Conservation (phyloP, 2,888 invertebrate species). For the Drosophila pegasa region DNA sequence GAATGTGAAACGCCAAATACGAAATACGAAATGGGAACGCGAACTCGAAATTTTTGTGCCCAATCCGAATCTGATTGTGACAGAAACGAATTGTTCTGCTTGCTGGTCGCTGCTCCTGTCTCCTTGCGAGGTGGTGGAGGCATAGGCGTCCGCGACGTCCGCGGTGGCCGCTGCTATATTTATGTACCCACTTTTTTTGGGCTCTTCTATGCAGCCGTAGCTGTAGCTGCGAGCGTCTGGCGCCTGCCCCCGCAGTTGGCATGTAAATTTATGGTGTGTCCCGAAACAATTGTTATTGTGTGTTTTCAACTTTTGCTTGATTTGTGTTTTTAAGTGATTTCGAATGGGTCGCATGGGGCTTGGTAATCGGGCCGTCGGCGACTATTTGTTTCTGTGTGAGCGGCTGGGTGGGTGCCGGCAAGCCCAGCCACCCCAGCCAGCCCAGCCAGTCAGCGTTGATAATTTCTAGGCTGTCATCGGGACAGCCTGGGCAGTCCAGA, state of each 20-base stretch:
- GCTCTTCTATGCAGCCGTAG: constrained; percentile 24
- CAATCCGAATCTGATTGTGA: constrained; percentile 83
- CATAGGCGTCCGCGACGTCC: neutral
- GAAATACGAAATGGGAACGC: constrained; percentile 56
- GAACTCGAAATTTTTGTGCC: constrained; percentile 73
- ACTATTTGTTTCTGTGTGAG: constrained; percentile 53
- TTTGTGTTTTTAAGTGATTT: constrained; percentile 80
- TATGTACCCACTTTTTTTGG: constrained; percentile 72
- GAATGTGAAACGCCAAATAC: constrained; percentile 48
- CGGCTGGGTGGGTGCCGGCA: constrained; percentile 16
- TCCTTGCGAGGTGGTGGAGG: constrained; percentile 5
- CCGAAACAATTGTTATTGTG: constrained; percentile 82
- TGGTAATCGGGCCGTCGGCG: constrained; percentile 45
- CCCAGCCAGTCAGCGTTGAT: constrained; percentile 56
- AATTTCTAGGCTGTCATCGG: constrained; percentile 74
- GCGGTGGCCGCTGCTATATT: constrained; percentile 56
- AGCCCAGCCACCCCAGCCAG: no score
- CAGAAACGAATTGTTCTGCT: constrained; percentile 83
- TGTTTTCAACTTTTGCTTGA: constrained; percentile 80
- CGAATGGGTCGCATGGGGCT: constrained; percentile 74
- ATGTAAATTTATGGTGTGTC: constrained; percentile 82
- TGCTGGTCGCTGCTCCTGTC: constrained; percentile 37
- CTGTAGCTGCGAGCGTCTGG: constrained; percentile 11
- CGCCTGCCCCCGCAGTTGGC: constrained; percentile 54
- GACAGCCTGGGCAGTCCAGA: constrained; percentile 26